Conservation (phyloP, 2,888 invertebrate genomes). For the Phyllotreta striolata region DNA sequence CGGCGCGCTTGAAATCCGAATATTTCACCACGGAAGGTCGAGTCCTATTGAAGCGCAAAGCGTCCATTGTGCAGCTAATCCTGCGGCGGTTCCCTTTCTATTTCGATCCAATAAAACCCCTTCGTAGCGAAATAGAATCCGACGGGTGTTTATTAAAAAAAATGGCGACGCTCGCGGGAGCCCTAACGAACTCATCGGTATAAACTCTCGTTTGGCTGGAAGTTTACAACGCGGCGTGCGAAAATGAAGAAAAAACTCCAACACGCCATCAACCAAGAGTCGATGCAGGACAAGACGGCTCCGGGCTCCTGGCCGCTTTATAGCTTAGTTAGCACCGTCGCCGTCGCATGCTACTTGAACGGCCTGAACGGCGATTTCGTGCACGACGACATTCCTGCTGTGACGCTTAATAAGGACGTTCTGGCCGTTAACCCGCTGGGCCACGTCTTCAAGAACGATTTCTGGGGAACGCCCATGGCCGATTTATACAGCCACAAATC, state of each 20-base stretch:
- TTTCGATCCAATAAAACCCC: slow-evolving; percentile 13
- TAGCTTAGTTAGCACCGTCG: slow-evolving; percentile 63
- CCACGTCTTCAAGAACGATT: slow-evolving; percentile 78
- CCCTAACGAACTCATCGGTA: slow-evolving; percentile 37
- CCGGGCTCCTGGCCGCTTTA: slow-evolving; percentile 34
- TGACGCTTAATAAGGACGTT: slow-evolving; percentile 83
- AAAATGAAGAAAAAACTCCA: slow-evolving; percentile 29
- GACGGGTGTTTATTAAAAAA: slow-evolving; percentile 24
- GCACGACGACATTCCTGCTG: slow-evolving; percentile 87
- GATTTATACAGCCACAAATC: slow-evolving; percentile 85
- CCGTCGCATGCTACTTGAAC: slow-evolving; percentile 75
- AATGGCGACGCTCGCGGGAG: slow-evolving; percentile 26
- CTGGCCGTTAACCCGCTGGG: slow-evolving; percentile 70
- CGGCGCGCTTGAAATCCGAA: no score
- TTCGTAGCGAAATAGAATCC: slow-evolving; percentile 7
- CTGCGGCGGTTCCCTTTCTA: neutral
- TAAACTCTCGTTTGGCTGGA: slow-evolving; percentile 41
- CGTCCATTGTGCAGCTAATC: no score
- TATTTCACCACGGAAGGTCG: no score
- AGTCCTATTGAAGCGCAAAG: no score
- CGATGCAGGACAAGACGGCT: slow-evolving; percentile 10
- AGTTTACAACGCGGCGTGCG: neutral
- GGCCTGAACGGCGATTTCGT: slow-evolving; percentile 83
- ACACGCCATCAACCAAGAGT: slow-evolving; percentile 19
- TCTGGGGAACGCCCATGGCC: slow-evolving; percentile 91